Conservation (phyloP, 2,888 invertebrate species). For the Archips xylosteana region DNA sequence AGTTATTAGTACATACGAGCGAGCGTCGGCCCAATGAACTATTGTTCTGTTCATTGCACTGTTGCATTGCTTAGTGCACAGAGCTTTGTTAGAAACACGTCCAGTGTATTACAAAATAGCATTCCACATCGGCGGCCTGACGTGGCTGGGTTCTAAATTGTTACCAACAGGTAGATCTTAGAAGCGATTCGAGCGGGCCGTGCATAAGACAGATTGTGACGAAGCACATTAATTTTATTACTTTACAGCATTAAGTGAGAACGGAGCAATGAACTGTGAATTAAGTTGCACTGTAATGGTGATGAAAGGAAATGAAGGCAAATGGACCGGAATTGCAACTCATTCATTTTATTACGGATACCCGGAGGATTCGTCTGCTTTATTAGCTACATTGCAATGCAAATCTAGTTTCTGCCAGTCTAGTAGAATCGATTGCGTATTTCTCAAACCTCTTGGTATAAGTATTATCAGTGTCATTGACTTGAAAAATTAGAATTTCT, state of each 20-base stretch:
- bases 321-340: slow-evolving; percentile 45
- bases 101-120: too few species aligned
- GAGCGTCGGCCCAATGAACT: too few species aligned
- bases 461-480: neutral
- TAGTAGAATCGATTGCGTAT: neutral
- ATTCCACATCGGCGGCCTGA: too few species aligned
- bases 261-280: slow-evolving; percentile 48
- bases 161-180: too few species aligned
- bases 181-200: too few species aligned
- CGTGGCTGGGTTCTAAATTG: too few species aligned
- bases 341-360: slow-evolving; percentile 47
- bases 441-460: neutral
- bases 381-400: slow-evolving; percentile 25
- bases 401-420: slow-evolving; percentile 13
- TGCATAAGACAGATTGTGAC: neutral
- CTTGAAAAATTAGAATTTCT: neutral
- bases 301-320: slow-evolving; percentile 51
- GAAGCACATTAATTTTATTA: slow-evolving; percentile 28
- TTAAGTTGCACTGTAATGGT: slow-evolving; percentile 50
- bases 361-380: slow-evolving; percentile 17
- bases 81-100: too few species aligned
- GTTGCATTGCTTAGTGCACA: too few species aligned
- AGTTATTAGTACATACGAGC: too few species aligned
- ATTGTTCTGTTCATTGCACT: too few species aligned
- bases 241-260: slow-evolving; percentile 35